These are phyloP conservation scores for Limnephilus auricula DNA, from an alignment of 2,888 invertebrate genomes.

Conservation along the genomic window DNA sequence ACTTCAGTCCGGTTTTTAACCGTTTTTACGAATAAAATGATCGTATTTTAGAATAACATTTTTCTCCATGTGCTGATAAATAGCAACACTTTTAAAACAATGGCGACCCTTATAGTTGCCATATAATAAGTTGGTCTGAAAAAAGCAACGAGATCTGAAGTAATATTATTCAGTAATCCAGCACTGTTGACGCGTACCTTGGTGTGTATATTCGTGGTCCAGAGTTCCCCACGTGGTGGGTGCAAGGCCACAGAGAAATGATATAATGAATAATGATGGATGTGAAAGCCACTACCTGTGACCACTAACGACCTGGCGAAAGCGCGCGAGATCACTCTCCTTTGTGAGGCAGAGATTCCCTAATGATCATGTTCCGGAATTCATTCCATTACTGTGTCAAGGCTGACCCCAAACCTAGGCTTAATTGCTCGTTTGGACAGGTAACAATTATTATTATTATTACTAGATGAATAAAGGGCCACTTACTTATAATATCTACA, in stretches of 20 bases:
- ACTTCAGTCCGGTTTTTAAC: no score
- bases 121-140: background rate
- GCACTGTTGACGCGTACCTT: background rate
- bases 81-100: background rate
- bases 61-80: no score
- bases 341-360: conserved; percentile 27
- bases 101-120: background rate
- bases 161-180: background rate
- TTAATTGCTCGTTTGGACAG: conserved; percentile 20
- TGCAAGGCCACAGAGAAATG: conserved; percentile 23
- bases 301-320: conserved; percentile 37
- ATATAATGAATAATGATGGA: conserved; percentile 41
- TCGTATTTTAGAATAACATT: no score
- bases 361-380: conserved; percentile 36
- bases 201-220: background rate
- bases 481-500: background rate
- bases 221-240: conserved; percentile 23
- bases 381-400: conserved; percentile 26
- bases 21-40: no score
- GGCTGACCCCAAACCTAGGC: conserved; percentile 18
- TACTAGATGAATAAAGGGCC: conserved; percentile 15
- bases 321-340: conserved; percentile 44
- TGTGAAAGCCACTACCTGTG: conserved; percentile 35
- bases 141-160: background rate
- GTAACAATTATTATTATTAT: background rate